Evolutionary conservation across 2,113 vertebrate species (phyloP), one percentile per base, ranked within the genome.

Genomic region (Nyctereutes procyonoides): DNA sequence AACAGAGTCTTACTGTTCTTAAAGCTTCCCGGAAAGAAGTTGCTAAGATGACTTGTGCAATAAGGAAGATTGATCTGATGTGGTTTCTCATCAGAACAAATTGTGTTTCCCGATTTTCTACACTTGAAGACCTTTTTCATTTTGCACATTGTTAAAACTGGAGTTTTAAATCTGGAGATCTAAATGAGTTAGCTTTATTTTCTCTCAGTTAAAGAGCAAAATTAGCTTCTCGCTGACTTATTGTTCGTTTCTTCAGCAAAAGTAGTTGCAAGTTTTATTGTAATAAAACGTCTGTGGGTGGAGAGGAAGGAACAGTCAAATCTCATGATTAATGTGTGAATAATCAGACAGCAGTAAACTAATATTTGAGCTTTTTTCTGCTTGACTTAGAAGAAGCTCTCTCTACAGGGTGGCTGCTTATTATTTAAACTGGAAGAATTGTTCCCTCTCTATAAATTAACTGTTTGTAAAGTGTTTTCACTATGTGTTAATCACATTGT

Each of bases 111-210:
- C 76, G 58, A 65, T 71, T 96, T 32, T 17, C 24, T 85, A 56
- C 20, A 92, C 56, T 84, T 83, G 48, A 88, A 82, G 58, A 88
- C 53, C 30, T 76, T 67, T 96, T 88, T 51, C 35, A 85, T 48
- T 30, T 71, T 14, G 19, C 55, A 69, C 19, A 48, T 60, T 89
- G 16, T 88, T 60, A 69, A 84, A 95, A 51, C 48, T 77, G 43
- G 55, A 48, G 35, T 94, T 90, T 90, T 48, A 94, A 88, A 91
- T 92, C 53, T 48, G 32, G 56, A 97, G 60, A 56, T 82, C 24
- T 30, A 19, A 80, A 14, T 60, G 32, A 86, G 6, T 92, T 88
- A 65, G 38, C 38, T 77, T 77, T 51, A 5, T 10, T 17, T 51
- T 51, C 43, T 77, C 74, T 51, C 26, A n/a, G 0, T 88, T 95